Evolutionary conservation across 2,888 invertebrate species (phyloP).

Genomic region (Auanema freiburgensis): DNA sequence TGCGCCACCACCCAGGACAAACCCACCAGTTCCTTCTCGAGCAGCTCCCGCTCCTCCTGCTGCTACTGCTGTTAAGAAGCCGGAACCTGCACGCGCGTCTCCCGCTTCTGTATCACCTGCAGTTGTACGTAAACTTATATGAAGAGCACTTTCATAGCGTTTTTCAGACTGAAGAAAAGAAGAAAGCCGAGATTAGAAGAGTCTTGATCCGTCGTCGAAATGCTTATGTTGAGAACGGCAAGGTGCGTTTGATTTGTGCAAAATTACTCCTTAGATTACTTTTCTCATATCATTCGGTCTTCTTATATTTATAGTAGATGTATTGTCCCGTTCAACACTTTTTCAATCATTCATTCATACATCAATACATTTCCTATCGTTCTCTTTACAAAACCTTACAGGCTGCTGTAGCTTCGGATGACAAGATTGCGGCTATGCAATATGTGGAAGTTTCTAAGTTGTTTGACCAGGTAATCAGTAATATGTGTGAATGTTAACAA

Average conservation of each 20-base stretch:
- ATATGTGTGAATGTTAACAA: not conserved
- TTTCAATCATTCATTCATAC: not conserved
- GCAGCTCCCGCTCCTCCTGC: no score
- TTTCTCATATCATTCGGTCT: no score
- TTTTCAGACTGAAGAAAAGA: conserved; percentile 9
- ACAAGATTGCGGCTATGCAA: conserved; percentile 45
- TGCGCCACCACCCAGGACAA: no score
- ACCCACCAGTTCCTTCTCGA: no score
- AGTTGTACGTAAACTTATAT: no score
- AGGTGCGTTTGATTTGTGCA: conserved; percentile 20
- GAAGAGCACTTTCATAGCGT: no score
- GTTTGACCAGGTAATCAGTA: conserved; percentile 47
- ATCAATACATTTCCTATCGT: not conserved
- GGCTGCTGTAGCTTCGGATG: conserved; percentile 41
- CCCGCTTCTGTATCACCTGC: no score
- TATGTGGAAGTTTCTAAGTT: conserved; percentile 43
- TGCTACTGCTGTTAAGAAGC: no score
- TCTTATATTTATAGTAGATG: no score
- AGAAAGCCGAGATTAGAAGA: conserved; percentile 7
- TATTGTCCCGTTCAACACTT: no score
- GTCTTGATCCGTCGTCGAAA: conserved; percentile 24
- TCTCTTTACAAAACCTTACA: conserved; percentile 6
- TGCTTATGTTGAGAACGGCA: conserved; percentile 42
- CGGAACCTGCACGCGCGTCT: no score
- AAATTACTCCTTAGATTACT: no score